Evolutionary conservation across 2,797 vertebrate genomes (phyloP).

Genomic region (Leucoraja ocellata): DNA sequence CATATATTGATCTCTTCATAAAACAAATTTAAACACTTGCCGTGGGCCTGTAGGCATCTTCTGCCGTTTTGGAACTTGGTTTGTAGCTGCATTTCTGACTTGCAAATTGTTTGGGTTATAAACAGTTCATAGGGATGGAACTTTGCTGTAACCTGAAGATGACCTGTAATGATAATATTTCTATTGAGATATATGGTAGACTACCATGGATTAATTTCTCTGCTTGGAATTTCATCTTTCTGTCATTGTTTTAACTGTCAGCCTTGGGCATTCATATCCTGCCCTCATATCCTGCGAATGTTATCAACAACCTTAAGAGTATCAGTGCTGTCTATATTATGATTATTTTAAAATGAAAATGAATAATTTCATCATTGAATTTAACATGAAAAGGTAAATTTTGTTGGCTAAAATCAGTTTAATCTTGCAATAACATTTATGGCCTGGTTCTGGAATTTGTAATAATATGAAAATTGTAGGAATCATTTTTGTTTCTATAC

Average conservation of each 20-base stretch:
- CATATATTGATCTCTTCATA: too few relatives aligned
- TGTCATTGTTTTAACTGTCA: too few relatives aligned
- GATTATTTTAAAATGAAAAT: background rate
- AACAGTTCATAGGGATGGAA: background rate
- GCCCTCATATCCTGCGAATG: background rate
- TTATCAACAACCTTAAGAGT: background rate
- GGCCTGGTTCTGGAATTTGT: background rate
- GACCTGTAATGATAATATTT: background rate
- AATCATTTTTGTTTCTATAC: too few relatives aligned
- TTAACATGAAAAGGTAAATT: background rate
- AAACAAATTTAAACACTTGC: too few relatives aligned
- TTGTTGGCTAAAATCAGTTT: background rate
- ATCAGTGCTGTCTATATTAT: background rate
- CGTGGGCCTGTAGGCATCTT: too few relatives aligned
- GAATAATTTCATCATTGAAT: background rate
- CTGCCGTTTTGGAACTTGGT: too few relatives aligned
- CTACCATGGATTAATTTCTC: background rate
- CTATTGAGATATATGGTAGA: background rate
- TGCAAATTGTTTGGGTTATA: background rate
- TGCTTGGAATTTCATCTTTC: background rate
- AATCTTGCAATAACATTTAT: background rate
- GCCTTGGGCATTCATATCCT: background rate
- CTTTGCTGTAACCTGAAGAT: background rate
- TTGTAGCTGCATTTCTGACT: too few relatives aligned
- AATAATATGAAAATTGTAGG: background rate